Conservation (phyloP, 2,113 vertebrate species). For the Platanista minor region DNA sequence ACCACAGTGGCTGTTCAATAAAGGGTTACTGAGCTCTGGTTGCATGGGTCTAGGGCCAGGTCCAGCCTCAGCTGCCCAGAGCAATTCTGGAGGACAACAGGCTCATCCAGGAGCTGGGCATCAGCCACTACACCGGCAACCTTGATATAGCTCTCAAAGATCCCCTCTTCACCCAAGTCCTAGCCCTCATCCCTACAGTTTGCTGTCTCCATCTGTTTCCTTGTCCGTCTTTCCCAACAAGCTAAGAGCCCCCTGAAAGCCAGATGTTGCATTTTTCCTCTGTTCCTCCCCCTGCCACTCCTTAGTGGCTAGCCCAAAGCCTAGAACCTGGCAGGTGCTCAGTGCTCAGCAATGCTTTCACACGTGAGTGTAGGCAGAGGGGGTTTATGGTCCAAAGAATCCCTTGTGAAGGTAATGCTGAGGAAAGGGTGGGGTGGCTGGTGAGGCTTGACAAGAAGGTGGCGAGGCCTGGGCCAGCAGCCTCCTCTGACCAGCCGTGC, state of each 20-base stretch:
- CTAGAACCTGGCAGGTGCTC: not conserved
- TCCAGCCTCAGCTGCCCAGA: not conserved
- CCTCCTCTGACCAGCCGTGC: not conserved
- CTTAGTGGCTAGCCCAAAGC: not conserved
- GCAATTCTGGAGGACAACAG: not conserved
- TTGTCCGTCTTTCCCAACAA: not conserved
- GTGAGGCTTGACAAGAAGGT: not conserved
- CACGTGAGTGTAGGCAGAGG: not conserved
- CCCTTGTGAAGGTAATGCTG: not conserved
- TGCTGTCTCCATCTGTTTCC: not conserved
- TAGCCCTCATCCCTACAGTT: not conserved
- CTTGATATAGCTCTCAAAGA: not conserved
- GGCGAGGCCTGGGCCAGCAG: not conserved
- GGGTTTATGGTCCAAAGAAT: not conserved
- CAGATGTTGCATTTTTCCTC: not conserved
- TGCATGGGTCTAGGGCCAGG: not conserved
- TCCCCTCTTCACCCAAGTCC: not conserved
- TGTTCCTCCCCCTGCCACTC: not conserved
- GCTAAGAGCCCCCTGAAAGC: not conserved
- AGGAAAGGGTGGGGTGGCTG: not conserved
- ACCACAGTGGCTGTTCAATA: not conserved
- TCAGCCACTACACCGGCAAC: not conserved
- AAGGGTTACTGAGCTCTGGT: not conserved
- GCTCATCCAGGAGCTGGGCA: not conserved
- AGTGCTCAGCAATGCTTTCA: not conserved